Base-by-base conservation (phyloP, 2,888 invertebrate genomes). In the Clistopyga incitator region DNA sequence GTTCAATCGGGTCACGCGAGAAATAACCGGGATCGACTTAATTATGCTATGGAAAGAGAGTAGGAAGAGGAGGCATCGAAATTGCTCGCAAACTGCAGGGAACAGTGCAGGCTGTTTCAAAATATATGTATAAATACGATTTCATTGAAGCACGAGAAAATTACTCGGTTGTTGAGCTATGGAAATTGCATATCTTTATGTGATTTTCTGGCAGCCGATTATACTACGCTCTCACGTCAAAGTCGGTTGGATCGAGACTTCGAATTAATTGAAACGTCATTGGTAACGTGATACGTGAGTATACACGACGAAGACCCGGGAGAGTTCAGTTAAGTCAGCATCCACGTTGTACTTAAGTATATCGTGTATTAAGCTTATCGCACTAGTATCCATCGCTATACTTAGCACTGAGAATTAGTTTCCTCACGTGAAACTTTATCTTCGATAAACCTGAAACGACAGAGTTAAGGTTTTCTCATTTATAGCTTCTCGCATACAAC, bases 1-100 rank as follows among this genome's bases (percentile, higher is more conserved):
- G 76, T 59, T 82, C 75, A 70, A 82, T 78, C 70, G 78, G 75
- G 82, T 82, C 82, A 82, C 82, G 82, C 82, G 82, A 82, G 75
- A 76, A 82, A 78, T 71, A 74, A 82, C 75, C 56, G 78, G 65
- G 75, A 78, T 65, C 75, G 78, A 65, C 47, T 64, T 54, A 75
- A 82, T 82, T 79, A 78, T 65, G 38, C 42, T 42, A 38, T 45
- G 38, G 64, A 18, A 13, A 25, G 25, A 23, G 23, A 23, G 23
- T 11, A 25, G 34, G 74, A 78, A 61, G 38, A 54, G 61, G 75
- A 68, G 61, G 50, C 61, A 54, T 20, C 65, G 6, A 20, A 59
- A 34, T 11, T 38, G 52, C 52, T 45, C 64, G 81, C 47, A 52
- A 34, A 70, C 34, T 52, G 13, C 11, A 20, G 59, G 25, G 74